Percentiles rank a stretch among this genome's conserved stretches.
Evolutionary conservation across 2,888 invertebrate species (phyloP).

Genomic region (Xanthia icteritia): DNA sequence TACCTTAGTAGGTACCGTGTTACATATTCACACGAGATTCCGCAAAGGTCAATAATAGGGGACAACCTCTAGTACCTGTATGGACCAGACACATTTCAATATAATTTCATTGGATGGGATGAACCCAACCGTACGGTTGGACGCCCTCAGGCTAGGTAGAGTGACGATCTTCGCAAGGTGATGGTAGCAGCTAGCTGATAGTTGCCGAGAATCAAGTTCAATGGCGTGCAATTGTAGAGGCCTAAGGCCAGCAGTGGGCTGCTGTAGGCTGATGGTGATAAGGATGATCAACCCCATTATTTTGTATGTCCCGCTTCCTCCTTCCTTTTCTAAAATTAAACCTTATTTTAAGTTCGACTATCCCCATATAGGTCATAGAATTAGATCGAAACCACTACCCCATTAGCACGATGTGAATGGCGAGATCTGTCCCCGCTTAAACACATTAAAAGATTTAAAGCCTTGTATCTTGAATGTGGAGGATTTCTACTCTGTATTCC

Average conservation of each 20-base stretch:
- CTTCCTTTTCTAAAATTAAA: not conserved
- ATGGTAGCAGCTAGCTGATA: too few relatives aligned
- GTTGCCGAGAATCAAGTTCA: too few relatives aligned
- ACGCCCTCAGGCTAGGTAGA: too few relatives aligned
- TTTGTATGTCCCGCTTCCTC: not conserved
- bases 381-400: conserved; percentile 33
- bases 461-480: conserved; percentile 51
- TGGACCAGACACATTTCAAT: not conserved
- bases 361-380: not conserved
- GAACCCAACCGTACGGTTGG: not conserved
- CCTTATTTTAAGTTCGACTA: conserved; percentile 16
- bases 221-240: too few relatives aligned
- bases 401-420: conserved; percentile 49
- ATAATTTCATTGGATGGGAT: not conserved
- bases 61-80: not conserved
- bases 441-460: conserved; percentile 52
- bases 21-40: not conserved
- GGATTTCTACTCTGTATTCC: not conserved
- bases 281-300: not conserved
- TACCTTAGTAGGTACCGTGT: not conserved
- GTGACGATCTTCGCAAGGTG: too few relatives aligned
- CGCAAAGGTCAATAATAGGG: not conserved
- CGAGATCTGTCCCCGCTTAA: conserved; percentile 54
- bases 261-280: too few relatives aligned
- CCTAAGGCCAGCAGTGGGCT: too few relatives aligned